Percentiles rank a stretch among this genome's conserved stretches.
Conservation (phyloP, 2,113 vertebrate species). For the Hippocampus comes region DNA sequence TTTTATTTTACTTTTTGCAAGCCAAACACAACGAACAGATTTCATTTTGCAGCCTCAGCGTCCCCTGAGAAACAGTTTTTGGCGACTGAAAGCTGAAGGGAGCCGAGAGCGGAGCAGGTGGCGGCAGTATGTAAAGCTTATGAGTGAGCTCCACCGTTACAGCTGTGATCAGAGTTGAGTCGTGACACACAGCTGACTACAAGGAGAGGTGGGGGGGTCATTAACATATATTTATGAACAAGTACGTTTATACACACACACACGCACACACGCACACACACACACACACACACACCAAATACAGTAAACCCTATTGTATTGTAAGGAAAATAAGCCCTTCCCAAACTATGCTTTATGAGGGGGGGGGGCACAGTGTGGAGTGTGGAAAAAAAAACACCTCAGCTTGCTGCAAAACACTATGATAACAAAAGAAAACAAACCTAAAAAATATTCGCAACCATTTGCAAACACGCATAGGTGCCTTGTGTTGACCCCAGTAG, state of each 20-base stretch:
- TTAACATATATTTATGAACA: slow-evolving; percentile 60
- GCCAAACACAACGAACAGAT: slow-evolving; percentile 42
- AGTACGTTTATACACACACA: slow-evolving; percentile 12
- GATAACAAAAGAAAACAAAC: too few relatives aligned
- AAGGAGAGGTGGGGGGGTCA: slow-evolving; percentile 26
- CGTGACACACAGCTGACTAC: slow-evolving; percentile 40
- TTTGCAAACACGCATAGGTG: too few relatives aligned
- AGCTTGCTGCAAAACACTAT: too few relatives aligned
- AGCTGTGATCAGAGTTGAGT: slow-evolving; percentile 32
- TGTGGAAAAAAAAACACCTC: too few relatives aligned
- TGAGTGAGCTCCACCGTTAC: slow-evolving; percentile 14
- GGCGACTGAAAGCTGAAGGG: slow-evolving; percentile 41
- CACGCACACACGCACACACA: neutral
- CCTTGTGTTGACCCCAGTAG: too few relatives aligned
- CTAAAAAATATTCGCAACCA: too few relatives aligned
- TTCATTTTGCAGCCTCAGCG: slow-evolving; percentile 55
- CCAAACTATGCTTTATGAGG: too few relatives aligned
- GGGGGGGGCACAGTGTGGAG: too few relatives aligned
- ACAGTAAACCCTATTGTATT: too few relatives aligned
- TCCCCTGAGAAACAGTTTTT: slow-evolving; percentile 48
- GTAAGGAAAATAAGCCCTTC: too few relatives aligned
- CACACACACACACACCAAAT: too few relatives aligned
- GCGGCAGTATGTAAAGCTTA: slow-evolving; percentile 29
- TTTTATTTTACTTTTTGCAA: slow-evolving; percentile 17
- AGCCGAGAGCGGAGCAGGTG: slow-evolving; percentile 46